These are phyloP conservation scores for Ibidorhyncha struthersii DNA, from an alignment of 2,113 vertebrate species.

Conservation along the genomic window DNA sequence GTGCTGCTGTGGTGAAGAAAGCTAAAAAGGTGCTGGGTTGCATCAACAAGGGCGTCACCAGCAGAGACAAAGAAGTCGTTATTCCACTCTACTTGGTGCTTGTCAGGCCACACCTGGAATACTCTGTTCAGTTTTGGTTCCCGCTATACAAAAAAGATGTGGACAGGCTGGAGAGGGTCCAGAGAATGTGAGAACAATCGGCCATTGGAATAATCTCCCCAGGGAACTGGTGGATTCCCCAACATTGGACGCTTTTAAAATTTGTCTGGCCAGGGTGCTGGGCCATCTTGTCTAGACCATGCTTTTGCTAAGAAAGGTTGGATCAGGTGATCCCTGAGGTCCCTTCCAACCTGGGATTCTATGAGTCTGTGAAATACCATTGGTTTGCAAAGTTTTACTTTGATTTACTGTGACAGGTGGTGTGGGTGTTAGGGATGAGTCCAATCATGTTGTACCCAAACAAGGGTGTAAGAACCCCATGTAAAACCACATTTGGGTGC, in stretches of 20 bases:
- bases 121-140: not conserved
- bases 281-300: not conserved
- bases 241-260: not conserved
- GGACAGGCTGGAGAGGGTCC: not conserved
- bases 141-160: not conserved
- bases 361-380: not conserved
- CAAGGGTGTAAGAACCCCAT: not conserved
- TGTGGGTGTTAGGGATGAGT: no score
- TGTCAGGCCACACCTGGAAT: not conserved
- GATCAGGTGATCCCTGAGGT: not conserved
- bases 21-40: not conserved
- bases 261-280: not conserved
- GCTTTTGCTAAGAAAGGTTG: not conserved
- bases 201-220: not conserved
- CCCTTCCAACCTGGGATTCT: not conserved
- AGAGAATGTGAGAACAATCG: not conserved
- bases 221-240: not conserved
- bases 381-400: not conserved
- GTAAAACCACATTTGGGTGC: no score
- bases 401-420: no score
- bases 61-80: not conserved
- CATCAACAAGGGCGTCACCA: not conserved
- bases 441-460: fast-evolving
- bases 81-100: not conserved
- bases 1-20: not conserved